phyloP scores from a whole-genome alignment of 2,888 invertebrate species.

The Uloborus plumipes region DNA sequence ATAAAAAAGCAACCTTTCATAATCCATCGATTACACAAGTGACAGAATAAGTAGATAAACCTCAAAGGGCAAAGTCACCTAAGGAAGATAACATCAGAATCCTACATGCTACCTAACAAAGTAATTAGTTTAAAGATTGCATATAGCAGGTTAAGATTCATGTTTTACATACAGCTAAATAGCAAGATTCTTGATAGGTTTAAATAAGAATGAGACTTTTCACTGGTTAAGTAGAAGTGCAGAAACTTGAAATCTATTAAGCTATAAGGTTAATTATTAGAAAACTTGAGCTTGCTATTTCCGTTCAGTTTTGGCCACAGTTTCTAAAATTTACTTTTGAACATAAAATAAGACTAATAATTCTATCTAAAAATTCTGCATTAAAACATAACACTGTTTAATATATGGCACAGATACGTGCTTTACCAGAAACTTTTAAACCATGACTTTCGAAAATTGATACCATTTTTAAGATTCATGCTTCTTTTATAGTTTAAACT shows the following conservation, averaged over 20 bases:
- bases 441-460: slow-evolving; percentile 15
- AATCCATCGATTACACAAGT: slow-evolving; percentile 28
- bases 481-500: slow-evolving; percentile 43
- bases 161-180: slow-evolving; percentile 47
- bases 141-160: slow-evolving; percentile 43
- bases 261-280: slow-evolving; percentile 52
- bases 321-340: slow-evolving; percentile 48
- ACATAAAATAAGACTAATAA: slow-evolving; percentile 41
- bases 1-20: slow-evolving; percentile 14
- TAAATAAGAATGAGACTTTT: slow-evolving; percentile 39
- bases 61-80: slow-evolving; percentile 46
- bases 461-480: slow-evolving; percentile 3
- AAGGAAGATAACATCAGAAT: slow-evolving; percentile 53
- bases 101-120: slow-evolving; percentile 56
- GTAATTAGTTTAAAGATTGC: slow-evolving; percentile 57
- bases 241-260: slow-evolving; percentile 53
- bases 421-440: slow-evolving; percentile 12
- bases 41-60: slow-evolving; percentile 44
- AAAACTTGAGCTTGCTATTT: slow-evolving; percentile 37
- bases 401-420: slow-evolving; percentile 5
- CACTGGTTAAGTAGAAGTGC: slow-evolving; percentile 46
- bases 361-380: slow-evolving; percentile 46
- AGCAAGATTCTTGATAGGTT: slow-evolving; percentile 54
- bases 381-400: neutral
- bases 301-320: slow-evolving; percentile 40